phyloP scores from a whole-genome alignment of 53 echinoderm and acorn worm species.

The Zoroaster sp. region DNA sequence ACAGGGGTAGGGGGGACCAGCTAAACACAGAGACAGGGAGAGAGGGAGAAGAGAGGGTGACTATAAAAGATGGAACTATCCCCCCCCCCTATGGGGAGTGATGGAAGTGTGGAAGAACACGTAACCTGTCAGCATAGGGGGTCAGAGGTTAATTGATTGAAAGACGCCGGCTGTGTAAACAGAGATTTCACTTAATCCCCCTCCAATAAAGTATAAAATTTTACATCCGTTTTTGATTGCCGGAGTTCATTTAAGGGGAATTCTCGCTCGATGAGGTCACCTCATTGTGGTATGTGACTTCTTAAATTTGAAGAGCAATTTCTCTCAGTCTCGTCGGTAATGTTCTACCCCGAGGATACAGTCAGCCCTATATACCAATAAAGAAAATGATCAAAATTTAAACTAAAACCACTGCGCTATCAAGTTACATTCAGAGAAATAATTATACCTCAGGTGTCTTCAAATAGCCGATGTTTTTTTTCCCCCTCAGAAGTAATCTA shows the following conservation, averaged over 20 bases:
- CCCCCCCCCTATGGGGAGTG: background rate
- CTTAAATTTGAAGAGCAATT: too few species aligned
- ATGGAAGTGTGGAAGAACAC: background rate
- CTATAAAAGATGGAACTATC: background rate
- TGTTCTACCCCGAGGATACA: too few species aligned
- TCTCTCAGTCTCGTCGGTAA: too few species aligned
- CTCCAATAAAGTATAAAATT: conserved; percentile 53
- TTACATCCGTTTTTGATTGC: conserved; percentile 15
- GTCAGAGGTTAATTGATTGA: conserved; percentile 51
- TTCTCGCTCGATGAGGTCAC: conserved; percentile 1
- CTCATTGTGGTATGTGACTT: background rate
- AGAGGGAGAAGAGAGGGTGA: background rate
- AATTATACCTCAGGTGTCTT: background rate
- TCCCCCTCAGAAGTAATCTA: too few species aligned
- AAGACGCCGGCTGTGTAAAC: conserved; percentile 49
- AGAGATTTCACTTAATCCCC: conserved; percentile 13
- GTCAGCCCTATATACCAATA: too few species aligned
- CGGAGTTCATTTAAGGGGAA: background rate
- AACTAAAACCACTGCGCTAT: too few species aligned
- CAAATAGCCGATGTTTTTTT: too few species aligned
- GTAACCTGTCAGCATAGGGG: background rate
- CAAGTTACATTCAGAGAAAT: background rate
- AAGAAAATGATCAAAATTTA: too few species aligned
- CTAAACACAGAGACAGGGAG: background rate
- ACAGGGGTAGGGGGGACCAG: background rate